phyloP scores from a whole-genome alignment of 2,888 invertebrate genomes.

The Microctonus aethiopoides region DNA sequence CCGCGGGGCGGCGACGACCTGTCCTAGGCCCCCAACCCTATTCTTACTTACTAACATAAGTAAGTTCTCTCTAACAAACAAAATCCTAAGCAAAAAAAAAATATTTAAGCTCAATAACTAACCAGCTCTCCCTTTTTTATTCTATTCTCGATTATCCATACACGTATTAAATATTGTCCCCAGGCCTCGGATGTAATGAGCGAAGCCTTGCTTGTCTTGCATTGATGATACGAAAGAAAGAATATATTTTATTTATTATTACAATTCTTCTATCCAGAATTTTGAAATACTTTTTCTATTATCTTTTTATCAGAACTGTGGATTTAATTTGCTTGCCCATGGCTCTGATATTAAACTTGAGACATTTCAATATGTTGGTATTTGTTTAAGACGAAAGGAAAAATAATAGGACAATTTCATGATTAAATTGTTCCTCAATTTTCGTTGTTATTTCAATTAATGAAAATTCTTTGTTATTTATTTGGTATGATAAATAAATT shows the following conservation, averaged over 20 bases:
- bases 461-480: background rate
- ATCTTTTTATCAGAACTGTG: conserved; percentile 37
- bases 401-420: background rate
- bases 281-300: background rate
- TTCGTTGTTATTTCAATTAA: background rate
- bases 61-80: conserved; percentile 68
- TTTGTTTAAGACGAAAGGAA: background rate
- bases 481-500: background rate
- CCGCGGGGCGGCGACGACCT: conserved; percentile 71
- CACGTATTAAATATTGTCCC: conserved; percentile 29
- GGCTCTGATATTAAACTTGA: conserved; percentile 41
- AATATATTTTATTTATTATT: background rate
- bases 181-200: conserved; percentile 64
- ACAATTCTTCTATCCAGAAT: background rate
- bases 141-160: conserved; percentile 9
- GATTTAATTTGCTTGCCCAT: conserved; percentile 50
- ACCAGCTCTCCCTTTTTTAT: conserved; percentile 26
- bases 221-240: conserved; percentile 14
- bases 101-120: conserved; percentile 37
- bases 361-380: background rate
- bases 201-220: conserved; percentile 62
- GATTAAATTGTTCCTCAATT: background rate
- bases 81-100: conserved; percentile 44
- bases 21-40: conserved; percentile 68
- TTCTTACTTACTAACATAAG: conserved; percentile 68